Conservation (phyloP, 2,888 invertebrate genomes). For the Mythimna ferrago region DNA sequence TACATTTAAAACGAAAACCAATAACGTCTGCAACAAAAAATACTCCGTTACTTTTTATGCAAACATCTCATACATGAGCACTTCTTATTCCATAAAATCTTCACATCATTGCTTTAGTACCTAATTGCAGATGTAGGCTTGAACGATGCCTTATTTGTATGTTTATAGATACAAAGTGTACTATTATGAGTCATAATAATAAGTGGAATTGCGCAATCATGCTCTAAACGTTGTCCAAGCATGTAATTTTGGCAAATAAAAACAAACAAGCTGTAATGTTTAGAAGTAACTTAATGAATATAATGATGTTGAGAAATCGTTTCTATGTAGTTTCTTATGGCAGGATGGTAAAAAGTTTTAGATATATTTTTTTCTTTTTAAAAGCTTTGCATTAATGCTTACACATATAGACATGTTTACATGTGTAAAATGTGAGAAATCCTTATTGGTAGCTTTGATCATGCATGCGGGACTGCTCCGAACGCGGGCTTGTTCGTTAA, state of each 20-base stretch:
- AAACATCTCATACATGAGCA: slow-evolving; percentile 47
- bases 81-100: slow-evolving; percentile 62
- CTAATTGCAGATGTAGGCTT: slow-evolving; percentile 61
- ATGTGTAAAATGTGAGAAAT: not conserved
- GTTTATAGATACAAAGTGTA: slow-evolving; percentile 76
- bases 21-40: slow-evolving; percentile 53
- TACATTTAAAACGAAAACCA: slow-evolving; percentile 48
- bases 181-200: slow-evolving; percentile 82
- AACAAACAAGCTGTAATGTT: slow-evolving; percentile 74
- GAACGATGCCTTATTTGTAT: slow-evolving; percentile 78
- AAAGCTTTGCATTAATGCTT: slow-evolving; percentile 10
- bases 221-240: slow-evolving; percentile 73
- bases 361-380: not conserved
- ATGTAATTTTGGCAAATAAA: slow-evolving; percentile 82
- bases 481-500: too few species aligned
- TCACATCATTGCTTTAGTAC: slow-evolving; percentile 63
- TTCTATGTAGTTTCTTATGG: slow-evolving; percentile 14
- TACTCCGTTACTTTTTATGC: slow-evolving; percentile 58
- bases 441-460: not conserved
- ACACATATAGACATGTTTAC: not conserved
- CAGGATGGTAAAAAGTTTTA: slow-evolving; percentile 12
- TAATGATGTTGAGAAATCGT: slow-evolving; percentile 58
- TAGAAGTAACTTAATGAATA: slow-evolving; percentile 63
- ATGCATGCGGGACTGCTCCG: too few species aligned
- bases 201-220: slow-evolving; percentile 74